Conservation (phyloP, 1,140 invertebrate genomes). For the Eulimnadia texana region DNA sequence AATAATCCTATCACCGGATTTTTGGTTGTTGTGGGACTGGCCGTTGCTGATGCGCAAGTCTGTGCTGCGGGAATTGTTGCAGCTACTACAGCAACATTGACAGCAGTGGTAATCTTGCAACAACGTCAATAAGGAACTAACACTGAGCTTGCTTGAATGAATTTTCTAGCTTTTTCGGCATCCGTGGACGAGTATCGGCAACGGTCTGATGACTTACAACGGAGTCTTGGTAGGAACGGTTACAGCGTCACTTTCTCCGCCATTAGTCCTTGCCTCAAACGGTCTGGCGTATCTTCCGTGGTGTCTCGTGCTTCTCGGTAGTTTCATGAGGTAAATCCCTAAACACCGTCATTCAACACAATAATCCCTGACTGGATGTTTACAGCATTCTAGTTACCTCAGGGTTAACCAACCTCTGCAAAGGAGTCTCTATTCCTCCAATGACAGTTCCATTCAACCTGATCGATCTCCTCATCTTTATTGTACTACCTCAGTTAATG, state of each 20-base stretch:
- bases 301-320: neutral
- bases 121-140: too few species aligned
- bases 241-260: neutral
- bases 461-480: conserved; percentile 3
- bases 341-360: neutral
- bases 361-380: neutral
- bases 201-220: conserved; percentile 7
- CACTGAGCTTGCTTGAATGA: too few species aligned
- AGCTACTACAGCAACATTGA: conserved; percentile 2
- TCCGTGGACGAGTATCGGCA: conserved; percentile 1
- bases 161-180: conserved; percentile 2
- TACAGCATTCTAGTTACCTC: neutral
- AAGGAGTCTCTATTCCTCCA: conserved; percentile 2
- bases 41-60: neutral
- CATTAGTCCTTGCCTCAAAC: neutral
- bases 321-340: neutral
- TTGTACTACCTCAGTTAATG: neutral
- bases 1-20: conserved; percentile 2
- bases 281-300: conserved; percentile 4
- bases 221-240: conserved; percentile 8
- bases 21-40: conserved; percentile 5
- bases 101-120: conserved; percentile 2
- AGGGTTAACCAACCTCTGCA: conserved; percentile 1
- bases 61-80: conserved; percentile 5
- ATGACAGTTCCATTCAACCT: conserved; percentile 10